phyloP scores from a whole-genome alignment of 2,797 vertebrate species.

The Helarctos malayanus region DNA sequence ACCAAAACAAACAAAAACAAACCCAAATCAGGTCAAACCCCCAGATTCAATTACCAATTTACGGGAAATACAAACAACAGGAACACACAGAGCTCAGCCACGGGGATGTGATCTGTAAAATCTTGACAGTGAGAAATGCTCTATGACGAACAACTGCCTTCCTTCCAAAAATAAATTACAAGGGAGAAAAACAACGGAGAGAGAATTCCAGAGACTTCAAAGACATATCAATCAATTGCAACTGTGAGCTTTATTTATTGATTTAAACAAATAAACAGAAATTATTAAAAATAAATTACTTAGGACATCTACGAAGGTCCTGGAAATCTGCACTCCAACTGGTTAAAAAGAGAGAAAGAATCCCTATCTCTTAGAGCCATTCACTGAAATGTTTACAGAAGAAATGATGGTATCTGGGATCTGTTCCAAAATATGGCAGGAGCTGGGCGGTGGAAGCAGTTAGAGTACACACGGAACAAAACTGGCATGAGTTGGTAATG shows the following conservation, averaged over 20 bases:
- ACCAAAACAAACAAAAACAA: background rate
- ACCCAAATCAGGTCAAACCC: background rate
- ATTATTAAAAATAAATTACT: background rate
- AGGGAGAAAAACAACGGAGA: background rate
- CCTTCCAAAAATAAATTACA: background rate
- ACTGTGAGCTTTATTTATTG: background rate
- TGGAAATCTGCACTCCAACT: background rate
- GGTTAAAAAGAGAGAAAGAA: background rate
- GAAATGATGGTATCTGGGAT: background rate
- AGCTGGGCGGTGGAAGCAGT: background rate
- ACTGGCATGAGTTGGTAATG: background rate
- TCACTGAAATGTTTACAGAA: background rate
- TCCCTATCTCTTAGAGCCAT: background rate
- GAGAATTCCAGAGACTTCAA: background rate
- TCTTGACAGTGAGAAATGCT: background rate
- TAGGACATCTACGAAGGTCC: background rate
- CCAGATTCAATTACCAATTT: background rate
- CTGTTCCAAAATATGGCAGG: background rate
- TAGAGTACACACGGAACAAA: background rate
- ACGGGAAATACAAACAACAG: background rate
- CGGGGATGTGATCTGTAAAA: background rate
- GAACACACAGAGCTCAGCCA: background rate
- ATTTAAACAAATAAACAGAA: conserved; percentile 40
- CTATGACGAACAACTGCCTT: background rate
- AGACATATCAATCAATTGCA: background rate